Evolutionary conservation across 2,888 invertebrate genomes (phyloP), one percentile per base, ranked within the genome.

Genomic region (Chrysolina americana): DNA sequence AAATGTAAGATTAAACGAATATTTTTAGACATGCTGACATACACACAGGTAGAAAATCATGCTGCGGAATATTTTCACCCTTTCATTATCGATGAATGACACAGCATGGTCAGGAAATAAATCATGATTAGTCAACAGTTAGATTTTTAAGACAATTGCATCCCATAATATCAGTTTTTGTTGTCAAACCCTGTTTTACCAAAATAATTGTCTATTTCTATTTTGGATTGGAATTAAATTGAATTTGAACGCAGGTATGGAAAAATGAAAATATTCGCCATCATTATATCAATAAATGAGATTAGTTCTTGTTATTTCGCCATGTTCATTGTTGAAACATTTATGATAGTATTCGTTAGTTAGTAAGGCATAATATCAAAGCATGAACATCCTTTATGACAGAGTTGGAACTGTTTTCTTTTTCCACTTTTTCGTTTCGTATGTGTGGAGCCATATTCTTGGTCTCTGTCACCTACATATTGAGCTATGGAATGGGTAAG

Each of bases 1-100:
- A 73, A 73, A 73, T 73, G 73, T 73, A 73, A 73, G 73, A 73
- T 69, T 69, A 73, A n/a, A 65, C 65, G 69, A 68, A 28, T 44
- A 50, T 53, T 53, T 5, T 53, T 53, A 62, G 63, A 73, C 73
- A 73, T 73, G 73, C 73, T 64, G 50, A 73, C 73, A 73, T 48
- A 50, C 64, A 72, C 56, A 73, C 73, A 73, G 65, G 59, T 53
- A 73, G 68, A 68, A 69, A 36, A 48, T 68, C 73, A 73, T 73
- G 73, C 73, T 73, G 44, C 15, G 36, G n/a, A 59, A 59, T 59
- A 59, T 59, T 59, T 59, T 23, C 36, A 59, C n/a, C 59, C 36
- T 59, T 56, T 56, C 56, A 56, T 36, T 28, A 3, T 5, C 5
- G 28, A 28, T 28, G 28, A 28, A 28, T 28, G 28, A 28, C n/a